Percentiles rank a stretch among this genome's conserved stretches.
These are phyloP conservation scores for Blastobasis lacticolella DNA, from an alignment of 2,888 invertebrate genomes.

Conservation along the genomic window DNA sequence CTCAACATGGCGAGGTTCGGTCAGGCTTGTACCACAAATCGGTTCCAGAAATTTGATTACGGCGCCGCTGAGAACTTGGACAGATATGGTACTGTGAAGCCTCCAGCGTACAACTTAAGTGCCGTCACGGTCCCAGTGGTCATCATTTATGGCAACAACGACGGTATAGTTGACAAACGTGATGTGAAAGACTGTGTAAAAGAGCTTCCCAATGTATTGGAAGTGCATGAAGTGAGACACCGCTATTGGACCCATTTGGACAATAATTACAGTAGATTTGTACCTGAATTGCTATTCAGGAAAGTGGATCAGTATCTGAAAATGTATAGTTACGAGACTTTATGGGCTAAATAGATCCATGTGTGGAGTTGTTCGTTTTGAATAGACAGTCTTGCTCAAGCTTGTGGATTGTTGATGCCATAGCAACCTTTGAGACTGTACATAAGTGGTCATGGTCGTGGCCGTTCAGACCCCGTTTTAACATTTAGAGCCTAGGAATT, in stretches of 20 bases:
- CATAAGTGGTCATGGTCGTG: too few relatives aligned
- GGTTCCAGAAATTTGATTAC: slow-evolving; percentile 47
- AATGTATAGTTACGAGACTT: slow-evolving; percentile 14
- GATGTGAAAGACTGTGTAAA: slow-evolving; percentile 70
- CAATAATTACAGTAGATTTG: slow-evolving; percentile 30
- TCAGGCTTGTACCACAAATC: slow-evolving; percentile 27
- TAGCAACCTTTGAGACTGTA: too few relatives aligned
- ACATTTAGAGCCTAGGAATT: too few relatives aligned
- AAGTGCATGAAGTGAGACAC: slow-evolving; percentile 69
- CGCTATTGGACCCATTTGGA: slow-evolving; percentile 39
- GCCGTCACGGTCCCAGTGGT: slow-evolving; percentile 38
- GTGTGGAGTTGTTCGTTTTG: too few relatives aligned
- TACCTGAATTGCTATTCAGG: slow-evolving; percentile 24
- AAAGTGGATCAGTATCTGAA: slow-evolving; percentile 23
- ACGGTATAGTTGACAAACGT: slow-evolving; percentile 75
- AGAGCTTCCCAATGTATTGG: slow-evolving; percentile 71
- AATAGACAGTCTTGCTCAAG: too few relatives aligned
- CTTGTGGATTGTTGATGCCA: too few relatives aligned
- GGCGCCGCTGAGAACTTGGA: slow-evolving; percentile 33
- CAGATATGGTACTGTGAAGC: slow-evolving; percentile 32
- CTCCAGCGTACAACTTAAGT: slow-evolving; percentile 39
- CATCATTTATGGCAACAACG: slow-evolving; percentile 41
- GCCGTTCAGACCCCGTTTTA: too few relatives aligned
- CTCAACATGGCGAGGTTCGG: slow-evolving; percentile 47
- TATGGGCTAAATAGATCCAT: too few relatives aligned